phyloP scores from a whole-genome alignment of 2,888 invertebrate genomes.

The Drosophila atripex region DNA sequence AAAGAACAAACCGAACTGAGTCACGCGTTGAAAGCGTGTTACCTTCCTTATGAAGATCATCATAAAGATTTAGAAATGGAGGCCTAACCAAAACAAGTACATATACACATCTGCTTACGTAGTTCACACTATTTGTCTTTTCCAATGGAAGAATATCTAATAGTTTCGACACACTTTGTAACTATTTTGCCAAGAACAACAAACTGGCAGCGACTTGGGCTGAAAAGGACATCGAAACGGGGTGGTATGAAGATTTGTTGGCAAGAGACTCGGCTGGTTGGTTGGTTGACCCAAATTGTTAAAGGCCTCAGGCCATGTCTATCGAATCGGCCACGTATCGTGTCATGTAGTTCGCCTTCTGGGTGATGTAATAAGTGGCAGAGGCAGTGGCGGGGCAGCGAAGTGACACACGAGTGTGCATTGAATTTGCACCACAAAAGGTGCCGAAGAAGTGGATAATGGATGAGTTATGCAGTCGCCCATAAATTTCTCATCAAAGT shows the following conservation, averaged over 20 bases:
- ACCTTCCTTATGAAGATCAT: slow-evolving; percentile 41
- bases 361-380: slow-evolving; percentile 75
- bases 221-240: slow-evolving; percentile 30
- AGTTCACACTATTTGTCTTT: too few species aligned
- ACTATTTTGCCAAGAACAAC: slow-evolving; percentile 35
- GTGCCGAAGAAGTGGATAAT: neutral
- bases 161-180: slow-evolving; percentile 14
- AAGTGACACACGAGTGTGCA: slow-evolving; percentile 70
- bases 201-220: slow-evolving; percentile 1
- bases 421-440: slow-evolving; percentile 59
- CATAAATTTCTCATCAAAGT: slow-evolving; percentile 45
- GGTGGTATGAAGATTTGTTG: slow-evolving; percentile 25
- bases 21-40: slow-evolving; percentile 70
- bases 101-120: neutral
- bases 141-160: slow-evolving; percentile 5
- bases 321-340: slow-evolving; percentile 19
- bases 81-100: neutral
- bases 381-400: slow-evolving; percentile 11
- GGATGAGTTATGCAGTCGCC: slow-evolving; percentile 35
- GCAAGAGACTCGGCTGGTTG: slow-evolving; percentile 19
- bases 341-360: slow-evolving; percentile 24
- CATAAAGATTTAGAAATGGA: slow-evolving; percentile 19
- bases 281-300: slow-evolving; percentile 39
- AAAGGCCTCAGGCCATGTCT: slow-evolving; percentile 36
- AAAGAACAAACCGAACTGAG: slow-evolving; percentile 49